Evolutionary conservation across 1,140 invertebrate species (phyloP), one percentile per base, ranked within the genome.

Genomic region (Sipha flava): DNA sequence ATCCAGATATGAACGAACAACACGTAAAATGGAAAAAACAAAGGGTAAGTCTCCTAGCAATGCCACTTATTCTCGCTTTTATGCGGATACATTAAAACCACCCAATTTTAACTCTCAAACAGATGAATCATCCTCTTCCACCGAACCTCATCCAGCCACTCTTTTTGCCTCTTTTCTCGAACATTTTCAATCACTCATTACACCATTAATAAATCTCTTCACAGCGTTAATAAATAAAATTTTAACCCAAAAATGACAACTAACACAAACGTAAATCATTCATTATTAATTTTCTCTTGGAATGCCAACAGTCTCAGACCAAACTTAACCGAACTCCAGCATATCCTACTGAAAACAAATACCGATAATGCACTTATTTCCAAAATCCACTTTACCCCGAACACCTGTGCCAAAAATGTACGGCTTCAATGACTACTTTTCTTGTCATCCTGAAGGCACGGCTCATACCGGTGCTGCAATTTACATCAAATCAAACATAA

Each of bases 291-390:
- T 29, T 64, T 57, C 29, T 37, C 68, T 1, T 82, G 82, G 79
- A 82, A 82, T 64, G 79, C 82, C 26, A 83, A 82, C 29, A 79
- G 83, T 10, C 40, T 82, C 45, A 34, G 31, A 9, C 81, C 81
- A 64, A 81, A 81, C 23, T 72, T 18, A n/a, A 18, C 80, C 6
- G 82, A 83, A 80, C 49, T 83, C 21, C 75, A 80, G 40, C 59
- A 79, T n/a, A 82, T 82, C 21, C 40, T 82, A 59, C 10, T 80
- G 14, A 29, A 37, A 18, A 40, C 81, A 40, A 73, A 82, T 64
- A 82, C 83, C 10, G 82, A 82, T 23, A 80, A 81, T 23, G 29
- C 80, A n/a, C 49, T 82, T 14, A 81, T 82, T 21, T 81, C 79
- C 16, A 81, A 82, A 81, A 66, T 77, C 1, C 81, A 82, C 26